Percentiles rank a stretch among this genome's conserved stretches.
Conservation (phyloP, 2,888 invertebrate genomes). For the Adineta ricciae region DNA sequence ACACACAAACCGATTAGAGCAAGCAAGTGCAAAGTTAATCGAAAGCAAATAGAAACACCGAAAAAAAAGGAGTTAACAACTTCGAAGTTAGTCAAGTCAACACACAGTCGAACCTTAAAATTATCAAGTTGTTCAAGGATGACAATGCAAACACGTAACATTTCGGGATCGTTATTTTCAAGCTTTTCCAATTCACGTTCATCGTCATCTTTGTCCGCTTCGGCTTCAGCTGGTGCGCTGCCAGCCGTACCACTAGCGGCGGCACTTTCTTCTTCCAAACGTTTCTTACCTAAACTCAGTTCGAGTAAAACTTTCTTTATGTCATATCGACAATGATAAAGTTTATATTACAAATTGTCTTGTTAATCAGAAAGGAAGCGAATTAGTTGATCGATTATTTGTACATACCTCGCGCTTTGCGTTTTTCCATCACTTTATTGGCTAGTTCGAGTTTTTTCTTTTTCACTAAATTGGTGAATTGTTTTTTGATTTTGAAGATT, state of each 20-base stretch:
- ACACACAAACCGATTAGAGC: background rate
- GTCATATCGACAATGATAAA: background rate
- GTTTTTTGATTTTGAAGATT: slow-evolving; percentile 67
- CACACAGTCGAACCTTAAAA: slow-evolving; percentile 53
- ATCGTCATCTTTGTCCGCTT: slow-evolving; percentile 53
- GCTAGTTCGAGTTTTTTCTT: slow-evolving; percentile 40
- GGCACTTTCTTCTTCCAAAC: slow-evolving; percentile 2
- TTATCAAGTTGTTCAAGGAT: slow-evolving; percentile 53
- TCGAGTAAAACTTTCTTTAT: background rate
- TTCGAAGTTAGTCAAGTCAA: background rate
- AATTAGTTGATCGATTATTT: no score
- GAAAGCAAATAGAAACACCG: background rate
- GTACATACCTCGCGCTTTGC: slow-evolving; percentile 26
- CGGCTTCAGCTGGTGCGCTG: slow-evolving; percentile 38
- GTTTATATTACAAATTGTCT: background rate
- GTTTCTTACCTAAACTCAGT: slow-evolving; percentile 20
- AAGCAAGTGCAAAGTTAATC: background rate
- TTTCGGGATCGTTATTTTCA: slow-evolving; percentile 58
- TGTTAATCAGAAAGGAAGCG: no score
- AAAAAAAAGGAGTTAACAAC: background rate
- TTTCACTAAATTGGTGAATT: slow-evolving; percentile 48
- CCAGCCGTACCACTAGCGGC: no score
- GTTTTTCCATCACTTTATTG: slow-evolving; percentile 26
- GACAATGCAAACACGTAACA: slow-evolving; percentile 50
- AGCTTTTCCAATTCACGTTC: slow-evolving; percentile 66